Evolutionary conservation across 2,888 invertebrate genomes (phyloP), one percentile per base, ranked within the genome.

Genomic region (Ichneumon xanthorius): DNA sequence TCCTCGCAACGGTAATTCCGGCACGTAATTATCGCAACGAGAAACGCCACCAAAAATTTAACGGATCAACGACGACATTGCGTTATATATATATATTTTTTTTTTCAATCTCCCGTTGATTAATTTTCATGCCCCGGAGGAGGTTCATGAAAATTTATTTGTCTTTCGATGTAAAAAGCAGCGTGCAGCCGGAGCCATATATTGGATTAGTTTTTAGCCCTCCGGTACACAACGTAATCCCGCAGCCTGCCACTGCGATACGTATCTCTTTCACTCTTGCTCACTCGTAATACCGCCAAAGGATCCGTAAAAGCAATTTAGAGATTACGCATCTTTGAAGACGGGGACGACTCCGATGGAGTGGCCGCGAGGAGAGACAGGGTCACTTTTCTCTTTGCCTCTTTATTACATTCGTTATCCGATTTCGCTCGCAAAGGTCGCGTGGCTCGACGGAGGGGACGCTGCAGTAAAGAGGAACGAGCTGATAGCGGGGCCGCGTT

Each of bases 271-370:
- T 72, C 48, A 50, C 82, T 67, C 71, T 48, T 53, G 55, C 67
- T 58, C 61, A 40, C 45, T 22, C 61, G 37, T 79, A 79, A 85
- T 76, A 63, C 80, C 40, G 72, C 65, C 80, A 67, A 81, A 82
- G 82, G 82, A 82, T 76, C 82, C 82, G 82, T 79, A 82, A 82
- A 82, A 85, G 79, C 82, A 85, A 85, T 85, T 82, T 82, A 82
- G 85, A 85, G 85, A 85, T 85, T 85, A 85, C 85, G 85, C 82
- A 82, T 85, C 85, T 82, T 85, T 73, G 76, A 86, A 86, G 77
- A 77, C 80, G 77, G 77, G 65, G 50, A 48, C 16, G 70, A 16
- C 14, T 48, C 48, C 53, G 68, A 68, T 48, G 22, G 48, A 76
- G 86, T 76, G 75, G 71, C 70, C 55, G 71, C 45, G 58, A 73